Evolutionary conservation across 2,113 vertebrate genomes (phyloP), one percentile per base, ranked within the genome.

Genomic region (Lepus europaeus): DNA sequence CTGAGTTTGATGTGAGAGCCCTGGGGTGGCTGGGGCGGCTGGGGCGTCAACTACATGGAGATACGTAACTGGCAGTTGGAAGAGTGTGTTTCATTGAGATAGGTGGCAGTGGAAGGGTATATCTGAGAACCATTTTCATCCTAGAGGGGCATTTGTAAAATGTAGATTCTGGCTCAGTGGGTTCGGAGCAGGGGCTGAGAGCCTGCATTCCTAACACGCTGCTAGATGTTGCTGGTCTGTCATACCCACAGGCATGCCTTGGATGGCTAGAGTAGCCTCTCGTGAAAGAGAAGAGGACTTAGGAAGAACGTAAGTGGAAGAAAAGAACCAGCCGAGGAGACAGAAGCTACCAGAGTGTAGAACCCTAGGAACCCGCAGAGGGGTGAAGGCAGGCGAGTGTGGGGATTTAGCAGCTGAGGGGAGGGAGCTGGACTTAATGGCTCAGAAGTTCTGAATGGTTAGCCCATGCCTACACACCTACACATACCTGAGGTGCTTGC

Each of bases 1-100:
- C 2, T 6, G 31, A 53, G 36, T 23, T 9, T 22, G 88, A 39
- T 59, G 6, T 20, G 2, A 31, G 59, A 49, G 9, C 0, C 39
- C 5, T 17, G 69, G 29, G 39, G 23, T 9, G 5, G 36, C 39
- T 9, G 3, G 61, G 64, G 22, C 1, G 5, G 36, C 39, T 9
- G 3, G 61, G 64, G 22, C 1, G 0, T 20, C 29, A 8, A 0
- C n/a, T 5, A 2, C 0, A 1, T 5, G 53, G 29, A 36, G n/a
- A 9, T 0, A 7, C 0, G 29, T 16, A 0, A 20, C 25, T 0
- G 80, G 79, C 59, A 20, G 0, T 6, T 4, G 39, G 23, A 83
- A 25, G 36, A 39, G 78, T 64, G 31, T 45, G 45, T 45, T 45
- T 45, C 10, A 25, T 17, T 7, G 80, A 64, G 22, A 59, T 51